Evolutionary conservation across 2,888 invertebrate species (phyloP), one percentile per base, ranked within the genome.

Genomic region (Minunthozetes semirufus): DNA sequence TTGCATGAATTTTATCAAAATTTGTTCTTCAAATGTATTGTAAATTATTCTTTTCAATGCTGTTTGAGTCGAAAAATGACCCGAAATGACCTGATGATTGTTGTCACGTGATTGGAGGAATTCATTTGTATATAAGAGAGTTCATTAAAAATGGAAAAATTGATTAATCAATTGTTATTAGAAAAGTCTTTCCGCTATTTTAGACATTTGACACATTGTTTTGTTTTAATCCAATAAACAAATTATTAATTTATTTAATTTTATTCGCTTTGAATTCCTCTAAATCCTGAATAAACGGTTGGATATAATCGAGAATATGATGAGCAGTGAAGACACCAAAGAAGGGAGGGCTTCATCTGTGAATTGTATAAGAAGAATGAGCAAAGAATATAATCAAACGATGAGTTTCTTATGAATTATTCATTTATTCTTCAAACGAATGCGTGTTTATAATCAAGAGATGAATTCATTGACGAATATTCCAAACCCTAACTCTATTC

Each of bases 321-420:
- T 63, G 63, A 63, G 63, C 63, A 53, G 25, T 53, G 56, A 56
- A 56, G 56, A 56, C 25, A 63, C 33, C 38, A 63, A 63, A 33
- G 33, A 33, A 33, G 63, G 63, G 22, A 33, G 9, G 29, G 33
- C 33, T 33, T 63, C 25, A 33, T 63, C 63, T 63, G 63, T 63
- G 3, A 33, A 33, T 42, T 13, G 42, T 9, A 42, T 6, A 11
- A 13, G 42, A 42, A 11, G 25, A 22, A 25, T 19, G 11, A 22
- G 56, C n/a, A 11, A 56, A 13, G 22, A 56, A 56, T 56, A 25
- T 13, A 56, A 22, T 19, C 19, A 11, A 56, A 56, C 13, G 56
- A 50, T 8, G 17, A 27, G 19, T 63, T 27, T 33, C 17, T n/a
- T 33, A 63, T 63, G 29, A 63, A 63, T 33, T 33, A 33, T 38